These are phyloP conservation scores for Yasuhikotakia modesta DNA, from an alignment of 2,797 vertebrate species.

Conservation along the genomic window DNA sequence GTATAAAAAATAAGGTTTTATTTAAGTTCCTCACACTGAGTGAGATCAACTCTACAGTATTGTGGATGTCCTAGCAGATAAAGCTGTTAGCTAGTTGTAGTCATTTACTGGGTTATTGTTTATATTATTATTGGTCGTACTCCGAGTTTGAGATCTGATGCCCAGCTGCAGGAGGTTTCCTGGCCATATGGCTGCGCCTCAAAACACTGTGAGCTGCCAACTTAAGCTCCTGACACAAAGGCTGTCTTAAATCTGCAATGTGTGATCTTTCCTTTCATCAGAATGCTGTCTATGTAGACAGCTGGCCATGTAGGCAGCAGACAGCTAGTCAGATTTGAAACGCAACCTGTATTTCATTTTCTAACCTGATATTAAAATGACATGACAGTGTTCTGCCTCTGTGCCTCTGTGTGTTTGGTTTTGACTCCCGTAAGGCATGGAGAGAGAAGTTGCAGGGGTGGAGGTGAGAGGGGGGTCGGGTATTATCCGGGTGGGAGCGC, in stretches of 20 bases:
- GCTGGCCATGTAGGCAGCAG: not conserved
- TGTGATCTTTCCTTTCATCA: not conserved
- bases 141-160: not conserved
- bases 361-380: constrained; percentile 10
- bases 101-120: no score
- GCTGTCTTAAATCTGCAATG: not conserved
- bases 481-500: constrained; percentile 33
- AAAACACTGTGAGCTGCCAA: not conserved
- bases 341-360: not conserved
- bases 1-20: not conserved
- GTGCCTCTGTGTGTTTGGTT: constrained; percentile 4
- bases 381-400: not conserved
- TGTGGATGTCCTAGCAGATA: no score
- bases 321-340: not conserved
- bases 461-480: constrained; percentile 14
- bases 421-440: constrained; percentile 20
- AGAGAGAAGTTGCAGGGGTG: constrained; percentile 6
- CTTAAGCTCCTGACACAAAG: not conserved
- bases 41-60: no score
- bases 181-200: not conserved
- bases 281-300: not conserved
- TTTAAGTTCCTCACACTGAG: no score
- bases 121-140: not conserved
- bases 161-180: not conserved
- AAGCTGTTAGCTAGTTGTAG: no score